A percentile compares a stretch with the other conserved stretches of the same genome.
These are phyloP conservation scores for Pollicipes pollicipes DNA, from an alignment of 1,140 invertebrate genomes.

Conservation along the genomic window DNA sequence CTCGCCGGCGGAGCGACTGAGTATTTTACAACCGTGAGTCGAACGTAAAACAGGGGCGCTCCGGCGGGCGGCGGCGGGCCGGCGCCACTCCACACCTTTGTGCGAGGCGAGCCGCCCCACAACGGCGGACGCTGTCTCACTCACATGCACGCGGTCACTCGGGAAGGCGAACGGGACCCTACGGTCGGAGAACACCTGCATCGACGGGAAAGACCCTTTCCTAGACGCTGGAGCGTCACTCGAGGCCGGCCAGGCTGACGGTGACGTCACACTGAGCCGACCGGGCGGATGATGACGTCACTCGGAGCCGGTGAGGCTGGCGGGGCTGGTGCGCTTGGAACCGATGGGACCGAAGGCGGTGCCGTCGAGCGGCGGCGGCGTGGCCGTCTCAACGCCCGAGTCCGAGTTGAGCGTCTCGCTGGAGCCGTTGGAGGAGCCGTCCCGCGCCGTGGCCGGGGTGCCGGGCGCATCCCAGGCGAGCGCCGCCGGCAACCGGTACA, in stretches of 20 bases:
- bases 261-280: too few species aligned
- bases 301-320: neutral
- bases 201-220: too few species aligned
- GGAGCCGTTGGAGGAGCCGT: neutral
- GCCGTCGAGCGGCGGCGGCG: slow-evolving; percentile 1
- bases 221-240: too few species aligned
- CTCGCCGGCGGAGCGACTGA: neutral
- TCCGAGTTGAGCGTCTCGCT: slow-evolving; percentile 5
- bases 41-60: neutral
- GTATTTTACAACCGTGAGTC: neutral
- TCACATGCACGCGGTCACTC: too few species aligned
- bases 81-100: too few species aligned
- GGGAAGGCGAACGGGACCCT: too few species aligned
- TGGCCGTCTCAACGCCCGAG: neutral
- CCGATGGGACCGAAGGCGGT: neutral
- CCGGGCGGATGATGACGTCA: neutral
- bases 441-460: neutral
- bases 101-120: neutral
- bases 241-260: too few species aligned
- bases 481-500: neutral
- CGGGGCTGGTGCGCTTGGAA: neutral
- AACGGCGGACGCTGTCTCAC: too few species aligned
- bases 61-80: too few species aligned
- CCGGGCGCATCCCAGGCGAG: neutral
- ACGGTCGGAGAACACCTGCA: too few species aligned